Conservation (phyloP, 2,797 vertebrate species). For the Borostomias antarcticus region DNA sequence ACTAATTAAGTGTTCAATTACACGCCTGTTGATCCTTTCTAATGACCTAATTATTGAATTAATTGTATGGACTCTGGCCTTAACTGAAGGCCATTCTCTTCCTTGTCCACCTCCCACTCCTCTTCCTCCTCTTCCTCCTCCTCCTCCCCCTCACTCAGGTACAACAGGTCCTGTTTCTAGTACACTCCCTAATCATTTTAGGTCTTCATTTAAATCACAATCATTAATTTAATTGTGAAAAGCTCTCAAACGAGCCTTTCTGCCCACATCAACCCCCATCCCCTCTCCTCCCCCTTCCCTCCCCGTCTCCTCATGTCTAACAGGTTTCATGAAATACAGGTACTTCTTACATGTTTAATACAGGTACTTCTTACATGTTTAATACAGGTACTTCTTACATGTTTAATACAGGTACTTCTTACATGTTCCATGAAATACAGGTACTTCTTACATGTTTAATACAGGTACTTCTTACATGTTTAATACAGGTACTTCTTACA, state of each 20-base stretch:
- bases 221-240: slow-evolving; percentile 32
- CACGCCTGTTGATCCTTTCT: slow-evolving; percentile 78
- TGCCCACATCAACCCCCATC: slow-evolving; percentile 32
- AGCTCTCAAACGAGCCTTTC: slow-evolving; percentile 56
- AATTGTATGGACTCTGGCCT: slow-evolving; percentile 61
- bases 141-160: slow-evolving; percentile 47
- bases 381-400: too few relatives aligned
- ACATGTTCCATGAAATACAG: too few relatives aligned
- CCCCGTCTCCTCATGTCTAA: slow-evolving; percentile 44
- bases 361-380: not conserved
- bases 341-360: not conserved
- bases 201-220: slow-evolving; percentile 49
- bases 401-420: too few relatives aligned
- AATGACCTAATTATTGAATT: slow-evolving; percentile 77
- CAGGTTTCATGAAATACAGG: slow-evolving; percentile 21
- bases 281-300: slow-evolving; percentile 19
- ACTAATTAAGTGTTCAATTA: slow-evolving; percentile 79
- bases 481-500: too few relatives aligned
- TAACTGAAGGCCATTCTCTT: slow-evolving; percentile 52
- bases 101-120: slow-evolving; percentile 65
- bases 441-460: too few relatives aligned
- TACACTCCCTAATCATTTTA: slow-evolving; percentile 52
- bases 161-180: slow-evolving; percentile 39
- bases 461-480: too few relatives aligned
- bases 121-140: slow-evolving; percentile 51